A percentile compares a stretch with the other conserved stretches of the same genome.
Conservation (phyloP, 1,140 invertebrate species). For the Orius insidiosus region DNA sequence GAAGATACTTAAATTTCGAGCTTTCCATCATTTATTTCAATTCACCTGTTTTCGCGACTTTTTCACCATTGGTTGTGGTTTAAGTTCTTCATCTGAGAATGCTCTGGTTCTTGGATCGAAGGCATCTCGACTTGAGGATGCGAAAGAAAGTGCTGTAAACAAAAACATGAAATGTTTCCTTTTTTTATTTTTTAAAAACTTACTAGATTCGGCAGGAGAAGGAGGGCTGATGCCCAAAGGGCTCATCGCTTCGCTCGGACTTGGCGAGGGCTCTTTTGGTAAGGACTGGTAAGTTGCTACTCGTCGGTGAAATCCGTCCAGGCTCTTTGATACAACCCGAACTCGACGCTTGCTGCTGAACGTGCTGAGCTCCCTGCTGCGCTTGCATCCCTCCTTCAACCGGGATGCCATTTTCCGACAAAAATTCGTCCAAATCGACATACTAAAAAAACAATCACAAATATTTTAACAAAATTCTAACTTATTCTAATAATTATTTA, state of each 20-base stretch:
- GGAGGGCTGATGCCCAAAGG: slow-evolving; percentile 70
- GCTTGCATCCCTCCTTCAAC: slow-evolving; percentile 46
- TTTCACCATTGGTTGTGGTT: slow-evolving; percentile 94
- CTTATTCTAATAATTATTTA: too few relatives aligned
- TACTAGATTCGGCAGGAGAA: slow-evolving; percentile 71
- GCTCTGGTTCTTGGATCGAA: slow-evolving; percentile 73
- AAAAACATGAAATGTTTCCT: not conserved
- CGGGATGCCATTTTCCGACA: slow-evolving; percentile 81
- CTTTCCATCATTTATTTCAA: slow-evolving; percentile 19
- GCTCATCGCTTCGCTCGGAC: slow-evolving; percentile 64
- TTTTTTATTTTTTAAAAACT: too few relatives aligned
- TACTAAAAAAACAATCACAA: slow-evolving; percentile 47
- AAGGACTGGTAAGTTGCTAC: slow-evolving; percentile 9
- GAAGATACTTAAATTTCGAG: too few relatives aligned
- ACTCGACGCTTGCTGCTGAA: slow-evolving; percentile 19
- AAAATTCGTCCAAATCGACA: slow-evolving; percentile 90
- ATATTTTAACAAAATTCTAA: too few relatives aligned
- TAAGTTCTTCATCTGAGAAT: slow-evolving; percentile 90
- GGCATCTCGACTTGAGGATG: slow-evolving; percentile 61
- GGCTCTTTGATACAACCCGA: slow-evolving; percentile 6
- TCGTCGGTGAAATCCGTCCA: slow-evolving; percentile 15
- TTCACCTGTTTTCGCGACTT: slow-evolving; percentile 87
- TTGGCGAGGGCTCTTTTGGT: slow-evolving; percentile 56
- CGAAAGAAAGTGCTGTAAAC: slow-evolving; percentile 68
- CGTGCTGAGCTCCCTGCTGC: slow-evolving; percentile 24